phyloP scores from a whole-genome alignment of 23 tunicate genomes.

The Halocynthia roretzi region DNA sequence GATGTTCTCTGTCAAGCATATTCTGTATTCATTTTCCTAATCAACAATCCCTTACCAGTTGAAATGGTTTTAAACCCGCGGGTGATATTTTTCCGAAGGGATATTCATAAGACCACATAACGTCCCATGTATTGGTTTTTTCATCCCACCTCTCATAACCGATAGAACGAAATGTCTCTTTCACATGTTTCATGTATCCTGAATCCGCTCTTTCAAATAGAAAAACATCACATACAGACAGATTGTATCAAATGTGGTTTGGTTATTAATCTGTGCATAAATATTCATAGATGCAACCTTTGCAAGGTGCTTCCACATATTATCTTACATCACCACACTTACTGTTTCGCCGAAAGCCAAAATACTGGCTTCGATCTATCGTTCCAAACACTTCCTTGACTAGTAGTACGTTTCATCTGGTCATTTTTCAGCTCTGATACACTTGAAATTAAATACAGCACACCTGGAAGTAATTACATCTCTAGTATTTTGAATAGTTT shows the following conservation, averaged over 20 bases:
- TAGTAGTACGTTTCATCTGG: neutral
- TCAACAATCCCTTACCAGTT: conserved; percentile 29
- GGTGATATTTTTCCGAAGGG: conserved; percentile 54
- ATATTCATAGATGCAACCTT: no score
- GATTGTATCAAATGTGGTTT: neutral
- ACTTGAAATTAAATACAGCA: conserved; percentile 5
- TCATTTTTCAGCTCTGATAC: conserved; percentile 8
- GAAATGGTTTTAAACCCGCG: conserved; percentile 26
- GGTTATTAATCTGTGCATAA: neutral
- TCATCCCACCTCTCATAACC: conserved; percentile 66
- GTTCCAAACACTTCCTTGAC: neutral
- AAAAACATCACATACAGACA: neutral
- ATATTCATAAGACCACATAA: conserved; percentile 90
- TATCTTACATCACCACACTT: neutral
- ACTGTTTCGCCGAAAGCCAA: conserved; percentile 24
- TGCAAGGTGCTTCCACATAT: neutral
- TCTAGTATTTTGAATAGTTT: no score
- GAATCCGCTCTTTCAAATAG: conserved; percentile 46
- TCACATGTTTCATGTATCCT: conserved; percentile 54
- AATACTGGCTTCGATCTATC: neutral
- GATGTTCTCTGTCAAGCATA: neutral
- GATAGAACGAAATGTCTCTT: conserved; percentile 42
- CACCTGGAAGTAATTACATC: neutral
- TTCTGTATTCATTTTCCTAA: neutral
- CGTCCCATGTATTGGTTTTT: conserved; percentile 57